Base-by-base conservation (phyloP, 1,140 invertebrate genomes). In the Asbolus verrucosus region DNA sequence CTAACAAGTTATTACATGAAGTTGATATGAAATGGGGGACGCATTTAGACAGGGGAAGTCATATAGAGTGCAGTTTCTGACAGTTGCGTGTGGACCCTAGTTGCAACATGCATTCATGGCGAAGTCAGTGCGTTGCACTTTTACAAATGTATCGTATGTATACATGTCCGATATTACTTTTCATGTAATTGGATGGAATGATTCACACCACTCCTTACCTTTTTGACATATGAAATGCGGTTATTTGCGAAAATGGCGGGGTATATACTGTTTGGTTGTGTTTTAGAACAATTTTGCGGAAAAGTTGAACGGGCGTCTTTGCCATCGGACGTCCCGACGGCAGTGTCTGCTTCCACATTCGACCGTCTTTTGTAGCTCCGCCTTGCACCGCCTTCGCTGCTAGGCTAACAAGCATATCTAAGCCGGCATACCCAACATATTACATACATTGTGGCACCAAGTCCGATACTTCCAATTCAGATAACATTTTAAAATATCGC, bases 401-500 rank as follows among this genome's bases (percentile, higher is more conserved):
- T 65, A 73, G 65, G 62, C 72, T 73, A 73, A 73, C 67, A 65
- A 59, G 71, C 70, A 36, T 67, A 73, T 69, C 71, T 69, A 63
- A 41, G 39, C 61, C 6, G 41, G 41, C 41, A 19, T 60, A 61
- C 65, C 66, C 41, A 61, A 65, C 46, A 60, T 71, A 67, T 71
- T 72, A 65, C 66, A 66, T 69, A 72, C 70, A 68, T 72, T 68
- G 70, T 72, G 65, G 54, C 70, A 65, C 50, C 69, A 46, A 65
- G 67, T 68, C 70, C 66, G 70, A 73, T 73, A 73, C 60, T 69
- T 67, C 39, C 41, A 50, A 69, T 67, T 60, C 68, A 33, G 72
- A 73, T 73, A 73, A 73, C 72, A 70, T 73, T 73, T 73, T 73
- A 73, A 73, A 73, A 73, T 73, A 73, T 73, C 65, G 72, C 68